These are phyloP conservation scores for Tryphoninae sp. DNA, from an alignment of 2,888 invertebrate genomes.

Conservation along the genomic window DNA sequence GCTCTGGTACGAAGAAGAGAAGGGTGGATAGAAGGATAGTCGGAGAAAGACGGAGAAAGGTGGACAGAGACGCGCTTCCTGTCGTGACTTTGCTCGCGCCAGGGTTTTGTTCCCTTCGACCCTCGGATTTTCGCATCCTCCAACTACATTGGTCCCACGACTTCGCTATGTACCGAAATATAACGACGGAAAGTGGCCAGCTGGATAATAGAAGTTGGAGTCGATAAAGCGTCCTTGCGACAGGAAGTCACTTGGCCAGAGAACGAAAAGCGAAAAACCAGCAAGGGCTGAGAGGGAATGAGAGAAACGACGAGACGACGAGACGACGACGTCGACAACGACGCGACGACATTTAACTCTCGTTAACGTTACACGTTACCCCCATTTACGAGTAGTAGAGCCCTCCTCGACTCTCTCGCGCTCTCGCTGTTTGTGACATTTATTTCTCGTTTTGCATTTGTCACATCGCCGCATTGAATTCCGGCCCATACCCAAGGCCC, in stretches of 20 bases:
- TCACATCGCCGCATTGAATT: constrained; percentile 53
- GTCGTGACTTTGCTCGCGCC: constrained; percentile 46
- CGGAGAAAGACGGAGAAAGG: constrained; percentile 31
- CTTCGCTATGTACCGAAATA: constrained; percentile 36
- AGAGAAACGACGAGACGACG: neutral
- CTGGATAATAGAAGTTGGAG: constrained; percentile 58
- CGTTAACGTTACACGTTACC: constrained; percentile 54
- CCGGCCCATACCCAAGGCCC: neutral
- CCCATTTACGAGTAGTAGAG: constrained; percentile 50
- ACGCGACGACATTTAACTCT: constrained; percentile 53
- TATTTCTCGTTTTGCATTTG: constrained; percentile 58
- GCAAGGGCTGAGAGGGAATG: neutral
- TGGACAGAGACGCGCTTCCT: constrained; percentile 47
- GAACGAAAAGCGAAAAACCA: constrained; percentile 42
- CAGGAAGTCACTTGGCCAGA: constrained; percentile 54
- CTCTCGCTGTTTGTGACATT: constrained; percentile 52
- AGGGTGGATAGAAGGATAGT: constrained; percentile 15
- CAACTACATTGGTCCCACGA: constrained; percentile 25
- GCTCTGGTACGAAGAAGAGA: constrained; percentile 55
- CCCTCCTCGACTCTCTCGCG: constrained; percentile 24
- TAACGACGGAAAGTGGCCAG: constrained; percentile 53
- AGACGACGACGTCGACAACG: constrained; percentile 4
- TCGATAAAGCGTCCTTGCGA: constrained; percentile 54
- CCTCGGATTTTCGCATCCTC: constrained; percentile 56
- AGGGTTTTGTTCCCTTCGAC: constrained; percentile 59